Conservation (phyloP, 1,140 invertebrate genomes). For the Mactra quadrangularis region DNA sequence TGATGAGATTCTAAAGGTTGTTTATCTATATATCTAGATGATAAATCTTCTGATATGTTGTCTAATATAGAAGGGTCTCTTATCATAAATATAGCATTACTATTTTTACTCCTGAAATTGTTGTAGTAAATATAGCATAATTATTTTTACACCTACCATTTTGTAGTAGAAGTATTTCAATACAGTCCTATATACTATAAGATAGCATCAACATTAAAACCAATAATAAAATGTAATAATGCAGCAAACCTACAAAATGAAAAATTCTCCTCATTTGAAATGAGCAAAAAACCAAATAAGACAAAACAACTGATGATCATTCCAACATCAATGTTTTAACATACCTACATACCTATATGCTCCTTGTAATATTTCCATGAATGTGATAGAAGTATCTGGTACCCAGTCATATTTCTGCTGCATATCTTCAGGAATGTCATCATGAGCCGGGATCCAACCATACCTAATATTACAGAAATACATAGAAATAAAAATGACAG, state of each 20-base stretch:
- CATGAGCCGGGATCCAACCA: slow-evolving; percentile 80
- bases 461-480: slow-evolving; percentile 74
- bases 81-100: slow-evolving; percentile 81
- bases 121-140: not conserved
- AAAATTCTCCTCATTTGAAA: not conserved
- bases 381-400: slow-evolving; percentile 80
- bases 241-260: not conserved
- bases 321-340: not conserved
- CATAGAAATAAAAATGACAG: too few species aligned
- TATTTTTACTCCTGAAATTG: slow-evolving; percentile 74
- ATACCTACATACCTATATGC: slow-evolving; percentile 74
- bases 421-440: slow-evolving; percentile 76
- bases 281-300: not conserved
- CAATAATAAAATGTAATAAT: not conserved
- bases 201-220: not conserved
- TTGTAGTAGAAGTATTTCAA: too few species aligned
- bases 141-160: too few species aligned
- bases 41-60: slow-evolving; percentile 73
- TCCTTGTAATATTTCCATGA: slow-evolving; percentile 83
- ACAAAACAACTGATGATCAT: not conserved
- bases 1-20: slow-evolving; percentile 70
- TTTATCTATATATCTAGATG: slow-evolving; percentile 75
- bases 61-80: slow-evolving; percentile 68
- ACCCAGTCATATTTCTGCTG: slow-evolving; percentile 79
- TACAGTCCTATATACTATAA: too few species aligned